phyloP scores from a whole-genome alignment of 2,113 vertebrate genomes.

The Carollia perspicillata region DNA sequence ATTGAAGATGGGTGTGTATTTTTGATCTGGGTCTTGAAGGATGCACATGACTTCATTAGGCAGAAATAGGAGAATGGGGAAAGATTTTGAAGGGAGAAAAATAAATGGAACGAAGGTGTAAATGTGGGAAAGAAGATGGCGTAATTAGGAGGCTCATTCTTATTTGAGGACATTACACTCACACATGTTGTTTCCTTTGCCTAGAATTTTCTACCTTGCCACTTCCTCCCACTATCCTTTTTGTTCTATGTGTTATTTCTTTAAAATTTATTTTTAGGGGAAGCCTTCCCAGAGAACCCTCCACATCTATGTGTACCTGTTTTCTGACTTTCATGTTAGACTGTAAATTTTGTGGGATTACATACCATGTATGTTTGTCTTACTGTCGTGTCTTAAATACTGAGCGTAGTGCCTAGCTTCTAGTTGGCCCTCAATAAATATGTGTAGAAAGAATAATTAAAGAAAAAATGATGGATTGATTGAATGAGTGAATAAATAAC shows the following conservation, averaged over 20 bases:
- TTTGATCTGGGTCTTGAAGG: background rate
- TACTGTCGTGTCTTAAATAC: background rate
- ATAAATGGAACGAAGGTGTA: background rate
- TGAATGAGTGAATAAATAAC: background rate
- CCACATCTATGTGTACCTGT: fast-evolving
- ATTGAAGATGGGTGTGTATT: background rate
- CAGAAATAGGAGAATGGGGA: background rate
- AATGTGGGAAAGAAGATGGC: background rate
- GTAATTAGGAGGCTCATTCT: background rate
- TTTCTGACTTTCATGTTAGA: background rate
- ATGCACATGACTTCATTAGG: background rate
- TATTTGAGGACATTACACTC: background rate
- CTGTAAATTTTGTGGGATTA: background rate
- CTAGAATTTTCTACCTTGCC: background rate
- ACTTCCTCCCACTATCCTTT: background rate
- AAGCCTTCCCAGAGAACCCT: background rate
- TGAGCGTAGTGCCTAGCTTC: background rate
- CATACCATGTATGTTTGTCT: background rate
- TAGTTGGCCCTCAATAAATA: background rate
- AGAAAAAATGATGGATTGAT: background rate
- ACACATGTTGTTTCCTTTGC: background rate
- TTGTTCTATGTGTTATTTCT: background rate
- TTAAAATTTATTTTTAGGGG: background rate
- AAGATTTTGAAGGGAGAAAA: background rate
- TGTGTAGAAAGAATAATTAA: background rate